Percentiles rank a stretch among this genome's conserved stretches.
These are phyloP conservation scores for Lindbergichthys nudifrons DNA, from an alignment of 2,797 vertebrate species.

Conservation along the genomic window DNA sequence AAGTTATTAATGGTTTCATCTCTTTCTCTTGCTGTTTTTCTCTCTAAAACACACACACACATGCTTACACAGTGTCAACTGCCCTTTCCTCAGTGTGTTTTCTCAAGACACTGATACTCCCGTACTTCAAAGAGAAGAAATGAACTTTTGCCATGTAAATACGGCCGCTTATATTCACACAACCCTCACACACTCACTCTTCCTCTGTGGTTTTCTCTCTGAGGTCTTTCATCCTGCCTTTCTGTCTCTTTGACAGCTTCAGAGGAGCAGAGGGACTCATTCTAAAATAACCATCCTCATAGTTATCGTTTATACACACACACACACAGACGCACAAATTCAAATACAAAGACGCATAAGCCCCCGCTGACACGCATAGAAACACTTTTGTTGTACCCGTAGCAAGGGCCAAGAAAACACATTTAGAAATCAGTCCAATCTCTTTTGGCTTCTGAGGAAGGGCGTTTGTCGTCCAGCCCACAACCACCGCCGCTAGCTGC, in stretches of 20 bases:
- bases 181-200: conserved; percentile 24
- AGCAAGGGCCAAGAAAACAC: conserved; percentile 61
- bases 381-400: conserved; percentile 35
- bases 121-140: conserved; percentile 73
- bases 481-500: conserved; percentile 45
- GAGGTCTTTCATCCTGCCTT: conserved; percentile 56
- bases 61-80: conserved; percentile 32
- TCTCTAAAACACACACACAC: conserved; percentile 28
- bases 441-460: conserved; percentile 57
- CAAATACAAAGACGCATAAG: conserved; percentile 25
- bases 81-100: conserved; percentile 71
- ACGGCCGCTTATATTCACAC: conserved; percentile 42
- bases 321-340: conserved; percentile 25
- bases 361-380: conserved; percentile 32
- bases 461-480: conserved; percentile 40
- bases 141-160: conserved; percentile 76
- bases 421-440: conserved; percentile 43
- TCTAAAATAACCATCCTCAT: conserved; percentile 63
- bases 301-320: conserved; percentile 56
- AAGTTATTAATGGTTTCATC: conserved; percentile 73
- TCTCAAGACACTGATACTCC: conserved; percentile 76
- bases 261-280: conserved; percentile 64
- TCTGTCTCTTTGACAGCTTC: conserved; percentile 46
- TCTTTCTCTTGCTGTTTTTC: conserved; percentile 45
- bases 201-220: conserved; percentile 62